Conservation (phyloP, 2,888 invertebrate genomes). For the Troides oblongomaculatus region DNA sequence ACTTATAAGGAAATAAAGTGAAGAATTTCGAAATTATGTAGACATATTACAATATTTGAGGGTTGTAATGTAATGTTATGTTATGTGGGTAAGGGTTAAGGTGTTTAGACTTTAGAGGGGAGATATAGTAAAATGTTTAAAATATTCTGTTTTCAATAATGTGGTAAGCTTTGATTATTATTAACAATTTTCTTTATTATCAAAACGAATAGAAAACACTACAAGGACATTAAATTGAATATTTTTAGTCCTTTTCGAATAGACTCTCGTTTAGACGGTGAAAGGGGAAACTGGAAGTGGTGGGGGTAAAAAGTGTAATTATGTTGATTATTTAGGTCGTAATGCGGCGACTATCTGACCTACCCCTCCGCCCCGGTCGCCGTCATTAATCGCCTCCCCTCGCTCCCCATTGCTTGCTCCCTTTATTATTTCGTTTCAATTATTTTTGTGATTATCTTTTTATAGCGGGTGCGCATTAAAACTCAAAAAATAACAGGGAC, state of each 20-base stretch:
- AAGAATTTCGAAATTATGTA: too few relatives aligned
- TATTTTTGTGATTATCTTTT: constrained; percentile 81
- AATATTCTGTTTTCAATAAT: too few relatives aligned
- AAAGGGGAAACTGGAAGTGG: constrained; percentile 53
- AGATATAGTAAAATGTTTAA: too few relatives aligned
- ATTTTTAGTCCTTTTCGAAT: constrained; percentile 37
- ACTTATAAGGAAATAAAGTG: too few relatives aligned
- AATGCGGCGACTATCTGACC: constrained; percentile 70
- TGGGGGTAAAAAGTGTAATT: constrained; percentile 77
- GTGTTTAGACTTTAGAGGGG: too few relatives aligned
- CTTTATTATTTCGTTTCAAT: constrained; percentile 80
- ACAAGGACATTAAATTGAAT: constrained; percentile 12
- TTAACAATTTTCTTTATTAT: background rate
- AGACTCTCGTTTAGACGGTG: constrained; percentile 60
- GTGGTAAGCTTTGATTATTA: too few relatives aligned
- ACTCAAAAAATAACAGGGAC: constrained; percentile 76
- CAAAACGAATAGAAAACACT: background rate
- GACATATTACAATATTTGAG: too few relatives aligned
- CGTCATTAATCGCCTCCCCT: constrained; percentile 73
- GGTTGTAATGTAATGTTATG: too few relatives aligned
- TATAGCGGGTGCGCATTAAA: constrained; percentile 76
- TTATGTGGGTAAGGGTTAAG: too few relatives aligned
- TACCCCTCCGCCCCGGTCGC: constrained; percentile 48
- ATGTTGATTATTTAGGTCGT: constrained; percentile 80
- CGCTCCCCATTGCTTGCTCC: constrained; percentile 49